phyloP scores from a whole-genome alignment of 2,888 invertebrate species.

The Hypercompe scribonia region DNA sequence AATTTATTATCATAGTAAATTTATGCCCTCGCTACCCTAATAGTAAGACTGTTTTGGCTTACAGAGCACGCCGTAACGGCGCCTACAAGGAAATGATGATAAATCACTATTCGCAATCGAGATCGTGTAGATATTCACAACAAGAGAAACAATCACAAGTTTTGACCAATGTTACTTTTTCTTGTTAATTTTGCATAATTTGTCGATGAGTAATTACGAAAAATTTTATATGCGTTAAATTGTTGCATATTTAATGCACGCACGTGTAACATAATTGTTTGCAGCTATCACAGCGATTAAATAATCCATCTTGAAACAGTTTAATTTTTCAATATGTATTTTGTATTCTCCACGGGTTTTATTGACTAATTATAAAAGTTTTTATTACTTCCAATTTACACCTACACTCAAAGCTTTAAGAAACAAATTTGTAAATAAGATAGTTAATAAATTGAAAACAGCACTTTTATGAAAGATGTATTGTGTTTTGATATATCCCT shows the following conservation, averaged over 20 bases:
- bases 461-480: too few relatives aligned
- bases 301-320: not conserved
- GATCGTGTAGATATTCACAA: constrained; percentile 67
- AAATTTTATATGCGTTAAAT: constrained; percentile 17
- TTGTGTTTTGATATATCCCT: too few relatives aligned
- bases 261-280: constrained; percentile 3
- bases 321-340: not conserved
- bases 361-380: not conserved
- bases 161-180: constrained; percentile 71
- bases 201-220: constrained; percentile 30
- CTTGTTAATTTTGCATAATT: constrained; percentile 45
- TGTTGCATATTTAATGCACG: not conserved
- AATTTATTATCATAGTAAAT: not conserved
- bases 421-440: not conserved
- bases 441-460: too few relatives aligned
- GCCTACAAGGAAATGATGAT: constrained; percentile 72
- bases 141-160: constrained; percentile 71
- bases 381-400: not conserved
- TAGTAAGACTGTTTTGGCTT: constrained; percentile 69
- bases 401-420: not conserved
- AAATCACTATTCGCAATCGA: constrained; percentile 66
- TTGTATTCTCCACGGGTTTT: not conserved
- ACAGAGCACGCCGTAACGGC: constrained; percentile 63
- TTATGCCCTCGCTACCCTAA: constrained; percentile 49
- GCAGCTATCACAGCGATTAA: not conserved